Conservation (phyloP, 2,113 vertebrate species). For the Orycteropus afer region DNA sequence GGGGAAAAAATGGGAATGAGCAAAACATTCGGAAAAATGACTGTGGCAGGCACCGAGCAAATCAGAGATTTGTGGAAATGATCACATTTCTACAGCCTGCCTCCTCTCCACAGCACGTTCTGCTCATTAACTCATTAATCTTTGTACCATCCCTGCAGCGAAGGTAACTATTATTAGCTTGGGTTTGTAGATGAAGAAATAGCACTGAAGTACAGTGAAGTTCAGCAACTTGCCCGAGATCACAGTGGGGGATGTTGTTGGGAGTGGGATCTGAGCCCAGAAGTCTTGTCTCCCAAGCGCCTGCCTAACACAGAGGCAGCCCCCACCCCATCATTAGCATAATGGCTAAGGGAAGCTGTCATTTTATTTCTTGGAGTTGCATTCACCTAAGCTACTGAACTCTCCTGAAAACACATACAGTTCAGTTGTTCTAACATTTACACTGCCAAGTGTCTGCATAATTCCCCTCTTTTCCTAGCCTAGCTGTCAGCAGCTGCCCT, state of each 20-base stretch:
- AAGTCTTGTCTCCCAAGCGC: slow-evolving; percentile 56
- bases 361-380: slow-evolving; percentile 66
- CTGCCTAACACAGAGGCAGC: neutral
- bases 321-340: slow-evolving; percentile 59
- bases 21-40: slow-evolving; percentile 2
- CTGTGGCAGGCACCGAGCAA: slow-evolving; percentile 26
- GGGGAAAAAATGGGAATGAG: slow-evolving; percentile 4
- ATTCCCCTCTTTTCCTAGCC: slow-evolving; percentile 60
- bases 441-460: slow-evolving; percentile 75
- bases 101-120: slow-evolving; percentile 63
- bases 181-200: slow-evolving; percentile 61
- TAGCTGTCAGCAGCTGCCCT: slow-evolving; percentile 73
- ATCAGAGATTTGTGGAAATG: slow-evolving; percentile 67
- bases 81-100: slow-evolving; percentile 47
- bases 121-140: slow-evolving; percentile 78
- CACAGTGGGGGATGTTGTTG: slow-evolving; percentile 65
- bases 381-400: slow-evolving; percentile 67
- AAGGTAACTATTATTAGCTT: slow-evolving; percentile 78
- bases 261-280: slow-evolving; percentile 64
- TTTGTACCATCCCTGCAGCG: slow-evolving; percentile 53
- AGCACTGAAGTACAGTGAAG: slow-evolving; percentile 63
- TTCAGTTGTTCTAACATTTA: slow-evolving; percentile 76
- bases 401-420: slow-evolving; percentile 70
- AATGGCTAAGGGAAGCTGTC: slow-evolving; percentile 72
- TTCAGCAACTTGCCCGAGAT: slow-evolving; percentile 57